phyloP scores from a whole-genome alignment of 2,888 invertebrate genomes.

The Mechanitis mazaeus region DNA sequence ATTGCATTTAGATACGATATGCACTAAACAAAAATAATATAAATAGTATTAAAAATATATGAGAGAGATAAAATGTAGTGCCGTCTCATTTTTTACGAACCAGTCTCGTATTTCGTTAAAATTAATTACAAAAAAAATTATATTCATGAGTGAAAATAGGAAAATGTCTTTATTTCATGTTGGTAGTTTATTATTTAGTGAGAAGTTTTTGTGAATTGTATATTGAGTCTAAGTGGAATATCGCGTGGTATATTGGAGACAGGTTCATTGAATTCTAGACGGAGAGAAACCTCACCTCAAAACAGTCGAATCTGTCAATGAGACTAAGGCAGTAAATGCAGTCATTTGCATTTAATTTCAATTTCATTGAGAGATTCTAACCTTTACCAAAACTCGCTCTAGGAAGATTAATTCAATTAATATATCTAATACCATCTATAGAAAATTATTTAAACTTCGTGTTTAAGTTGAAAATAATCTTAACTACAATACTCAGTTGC shows the following conservation, averaged over 20 bases:
- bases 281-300: conserved; percentile 28
- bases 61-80: too few species aligned
- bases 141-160: too few species aligned
- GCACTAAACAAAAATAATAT: neutral
- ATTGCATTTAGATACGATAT: neutral
- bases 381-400: neutral
- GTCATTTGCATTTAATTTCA: conserved; percentile 33
- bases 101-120: too few species aligned
- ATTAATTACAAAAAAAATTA: neutral
- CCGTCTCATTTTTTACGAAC: too few species aligned
- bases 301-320: too few species aligned
- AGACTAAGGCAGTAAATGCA: neutral
- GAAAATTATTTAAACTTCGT: neutral
- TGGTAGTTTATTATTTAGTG: too few species aligned
- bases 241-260: conserved; percentile 16
- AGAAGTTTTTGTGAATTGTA: too few species aligned
- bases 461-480: neutral
- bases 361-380: conserved; percentile 7
- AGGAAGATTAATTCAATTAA: neutral
- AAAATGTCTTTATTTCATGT: too few species aligned
- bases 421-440: neutral
- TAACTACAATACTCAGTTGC: too few species aligned
- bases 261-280: conserved; percentile 20
- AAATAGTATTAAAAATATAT: neutral
- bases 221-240: neutral